Base-by-base conservation (phyloP, 2,888 invertebrate genomes). In the Sphaeridia pumilis region DNA sequence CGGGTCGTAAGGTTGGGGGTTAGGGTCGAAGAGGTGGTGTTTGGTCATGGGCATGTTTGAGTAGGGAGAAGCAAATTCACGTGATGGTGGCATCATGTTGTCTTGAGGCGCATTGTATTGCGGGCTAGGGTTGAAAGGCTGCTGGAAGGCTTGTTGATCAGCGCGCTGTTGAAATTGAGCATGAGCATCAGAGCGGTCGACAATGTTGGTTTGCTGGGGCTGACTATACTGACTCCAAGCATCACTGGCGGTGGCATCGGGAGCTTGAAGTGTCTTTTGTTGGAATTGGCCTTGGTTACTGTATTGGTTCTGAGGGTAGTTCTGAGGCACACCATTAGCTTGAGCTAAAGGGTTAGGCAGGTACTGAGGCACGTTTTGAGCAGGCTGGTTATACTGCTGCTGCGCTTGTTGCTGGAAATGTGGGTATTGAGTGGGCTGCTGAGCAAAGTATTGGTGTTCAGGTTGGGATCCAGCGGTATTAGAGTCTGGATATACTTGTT, bases 131-230 rank as follows among this genome's bases (percentile, higher is more conserved):
- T 46, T 44, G 25, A 44, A 50, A 5, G 50, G 50, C 5, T 26
- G 31, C 27, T 44, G 44, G 34, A 43, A 43, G 20, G 26, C 24
- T 36, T 47, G 47, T 5, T 47, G 36, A 14, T 34, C 28, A 25
- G 31, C 22, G 2, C 21, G 34, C 26, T 47, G 47, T 47, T 47
- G 34, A 25, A 48, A 17, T 3, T 12, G 20, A 27, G 25, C n/a
- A 10, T n/a, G 75, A 26, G 71, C 66, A 7, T 38, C 38, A 17
- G 38, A 20, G 12, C 20, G 31, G 22, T 49, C 27, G 28, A 46
- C 41, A 25, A 28, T 27, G 38, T 31, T 45, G 20, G n/a, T 7
- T 10, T 42, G 31, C 3, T 43, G 38, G 21, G 38, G 38, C 7
- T 41, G 41, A 17, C 3, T 21, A 21, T 20, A 38, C 20, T 38